phyloP scores from a whole-genome alignment of 2,797 vertebrate genomes.

The Bradypus variegatus region DNA sequence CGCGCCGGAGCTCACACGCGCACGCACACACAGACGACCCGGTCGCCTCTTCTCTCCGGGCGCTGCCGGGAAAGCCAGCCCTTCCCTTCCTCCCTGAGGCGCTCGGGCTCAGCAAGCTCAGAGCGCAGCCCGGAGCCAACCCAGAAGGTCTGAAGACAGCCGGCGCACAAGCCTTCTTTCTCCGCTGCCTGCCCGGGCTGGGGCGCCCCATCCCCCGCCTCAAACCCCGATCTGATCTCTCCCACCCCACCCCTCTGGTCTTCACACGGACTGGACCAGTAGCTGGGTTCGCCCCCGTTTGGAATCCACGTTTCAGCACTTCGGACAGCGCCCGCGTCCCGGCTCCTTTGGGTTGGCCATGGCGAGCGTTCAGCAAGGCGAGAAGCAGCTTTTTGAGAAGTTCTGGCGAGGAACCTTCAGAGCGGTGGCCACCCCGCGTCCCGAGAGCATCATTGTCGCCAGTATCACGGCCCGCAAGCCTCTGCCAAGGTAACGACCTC shows the following conservation, averaged over 20 bases:
- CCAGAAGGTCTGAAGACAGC: constrained; percentile 8
- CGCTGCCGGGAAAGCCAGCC: constrained; percentile 5
- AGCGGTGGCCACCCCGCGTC: constrained; percentile 92
- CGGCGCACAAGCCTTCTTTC: background rate
- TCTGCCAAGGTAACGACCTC: constrained; percentile 79
- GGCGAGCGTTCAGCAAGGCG: constrained; percentile 79
- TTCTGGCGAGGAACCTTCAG: constrained; percentile 98
- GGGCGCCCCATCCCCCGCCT: constrained; percentile 47
- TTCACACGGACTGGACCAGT: background rate
- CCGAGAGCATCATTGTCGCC: constrained; percentile 91
- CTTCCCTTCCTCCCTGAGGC: background rate
- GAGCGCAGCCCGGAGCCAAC: background rate
- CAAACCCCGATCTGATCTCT: constrained; percentile 26
- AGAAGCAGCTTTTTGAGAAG: constrained; percentile 99
- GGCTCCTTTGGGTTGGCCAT: constrained; percentile 59
- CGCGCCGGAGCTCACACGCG: constrained; percentile 63
- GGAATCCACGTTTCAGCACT: constrained; percentile 70
- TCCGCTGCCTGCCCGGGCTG: background rate
- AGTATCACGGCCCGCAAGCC: constrained; percentile 90
- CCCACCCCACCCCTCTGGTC: constrained; percentile 29
- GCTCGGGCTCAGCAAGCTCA: background rate
- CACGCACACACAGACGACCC: constrained; percentile 58
- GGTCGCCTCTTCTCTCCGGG: constrained; percentile 29
- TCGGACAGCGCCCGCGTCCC: constrained; percentile 69
- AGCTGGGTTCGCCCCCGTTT: background rate